These are phyloP conservation scores for Tenualosa thibaudeaui DNA, from an alignment of 2,797 vertebrate species.

Conservation along the genomic window DNA sequence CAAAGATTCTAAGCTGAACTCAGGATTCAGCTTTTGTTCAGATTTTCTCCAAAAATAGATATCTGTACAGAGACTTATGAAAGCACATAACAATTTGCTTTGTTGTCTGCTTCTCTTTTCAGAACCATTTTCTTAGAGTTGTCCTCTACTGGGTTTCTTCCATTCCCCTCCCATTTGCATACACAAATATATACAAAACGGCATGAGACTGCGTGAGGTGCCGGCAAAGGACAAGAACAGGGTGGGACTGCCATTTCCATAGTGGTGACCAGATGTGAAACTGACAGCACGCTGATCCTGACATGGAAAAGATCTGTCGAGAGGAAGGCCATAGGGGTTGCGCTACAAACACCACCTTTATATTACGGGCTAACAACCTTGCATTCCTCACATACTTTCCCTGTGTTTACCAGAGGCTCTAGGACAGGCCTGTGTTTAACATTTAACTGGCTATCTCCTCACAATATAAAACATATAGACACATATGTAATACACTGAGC, in stretches of 20 bases:
- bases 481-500: neutral
- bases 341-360: neutral
- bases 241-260: neutral
- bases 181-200: conserved; percentile 5
- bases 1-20: no score
- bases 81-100: neutral
- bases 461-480: neutral
- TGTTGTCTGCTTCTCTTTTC: neutral
- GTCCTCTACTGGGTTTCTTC: neutral
- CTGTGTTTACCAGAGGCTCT: neutral
- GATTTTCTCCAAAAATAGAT: no score
- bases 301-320: neutral
- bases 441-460: neutral
- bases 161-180: neutral
- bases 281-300: neutral
- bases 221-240: neutral
- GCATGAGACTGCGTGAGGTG: neutral
- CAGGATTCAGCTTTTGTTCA: no score
- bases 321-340: neutral
- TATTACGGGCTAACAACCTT: conserved; percentile 2
- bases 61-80: no score
- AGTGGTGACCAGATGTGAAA: neutral
- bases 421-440: conserved; percentile 2
- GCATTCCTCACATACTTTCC: conserved; percentile 12
- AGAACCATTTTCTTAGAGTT: neutral